Percentiles rank a stretch among this genome's conserved stretches.
These are phyloP conservation scores for Chrysomela aeneicollis DNA, from an alignment of 2,888 invertebrate species.

Conservation along the genomic window DNA sequence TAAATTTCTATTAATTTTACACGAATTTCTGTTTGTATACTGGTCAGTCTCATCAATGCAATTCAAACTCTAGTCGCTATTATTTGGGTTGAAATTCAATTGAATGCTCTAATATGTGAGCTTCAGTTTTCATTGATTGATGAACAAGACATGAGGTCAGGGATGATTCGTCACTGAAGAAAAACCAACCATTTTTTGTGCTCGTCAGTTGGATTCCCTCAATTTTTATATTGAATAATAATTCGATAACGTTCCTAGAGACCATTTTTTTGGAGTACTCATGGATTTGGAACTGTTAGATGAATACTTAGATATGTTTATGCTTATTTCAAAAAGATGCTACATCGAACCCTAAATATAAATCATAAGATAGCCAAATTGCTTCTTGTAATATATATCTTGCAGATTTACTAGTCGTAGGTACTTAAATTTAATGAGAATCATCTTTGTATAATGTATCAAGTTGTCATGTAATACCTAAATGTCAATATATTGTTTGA, in stretches of 20 bases:
- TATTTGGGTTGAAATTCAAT: background rate
- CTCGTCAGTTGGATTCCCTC: background rate
- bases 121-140: background rate
- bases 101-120: background rate
- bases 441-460: conserved; percentile 2
- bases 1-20: background rate
- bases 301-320: background rate
- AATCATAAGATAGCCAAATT: conserved; percentile 10
- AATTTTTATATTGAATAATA: background rate
- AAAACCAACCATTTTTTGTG: too few species aligned
- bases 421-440: conserved; percentile 24
- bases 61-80: conserved; percentile 3
- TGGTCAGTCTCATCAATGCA: background rate
- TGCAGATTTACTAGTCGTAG: conserved; percentile 29
- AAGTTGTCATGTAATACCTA: background rate
- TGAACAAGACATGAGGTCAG: background rate
- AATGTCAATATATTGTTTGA: background rate
- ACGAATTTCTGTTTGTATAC: background rate
- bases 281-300: background rate
- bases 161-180: too few species aligned
- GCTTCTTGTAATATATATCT: conserved; percentile 13
- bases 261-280: background rate
- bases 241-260: background rate
- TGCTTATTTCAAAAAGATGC: background rate
- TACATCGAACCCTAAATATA: conserved; percentile 1